phyloP scores from a whole-genome alignment of 2,888 invertebrate genomes.

The Teleiodes luculella region DNA sequence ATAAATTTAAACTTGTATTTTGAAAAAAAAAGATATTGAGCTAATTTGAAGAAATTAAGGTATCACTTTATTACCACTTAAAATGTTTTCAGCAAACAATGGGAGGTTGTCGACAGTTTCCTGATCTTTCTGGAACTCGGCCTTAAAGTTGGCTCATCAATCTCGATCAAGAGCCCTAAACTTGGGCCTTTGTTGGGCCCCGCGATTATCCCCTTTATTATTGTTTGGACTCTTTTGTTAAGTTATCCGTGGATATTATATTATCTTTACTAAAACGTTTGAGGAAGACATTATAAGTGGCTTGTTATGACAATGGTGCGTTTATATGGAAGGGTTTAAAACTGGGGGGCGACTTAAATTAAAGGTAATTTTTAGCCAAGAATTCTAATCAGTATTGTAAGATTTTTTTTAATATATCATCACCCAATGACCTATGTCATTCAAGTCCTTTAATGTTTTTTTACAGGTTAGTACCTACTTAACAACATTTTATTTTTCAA shows the following conservation, averaged over 20 bases:
- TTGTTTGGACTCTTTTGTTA: conserved; percentile 37
- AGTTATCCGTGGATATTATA: conserved; percentile 21
- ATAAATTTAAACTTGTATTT: too few relatives aligned
- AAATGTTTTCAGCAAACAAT: conserved; percentile 11
- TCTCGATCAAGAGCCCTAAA: conserved; percentile 37
- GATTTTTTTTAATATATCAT: too few relatives aligned
- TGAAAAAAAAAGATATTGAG: too few relatives aligned
- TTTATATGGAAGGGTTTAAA: neutral
- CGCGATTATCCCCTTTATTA: conserved; percentile 30
- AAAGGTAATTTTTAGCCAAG: too few relatives aligned
- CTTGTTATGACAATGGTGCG: neutral
- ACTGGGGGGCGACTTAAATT: too few relatives aligned
- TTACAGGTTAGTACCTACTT: too few relatives aligned
- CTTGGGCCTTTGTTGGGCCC: conserved; percentile 34
- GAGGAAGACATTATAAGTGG: neutral
- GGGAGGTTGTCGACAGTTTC: conserved; percentile 11
- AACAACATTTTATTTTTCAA: too few relatives aligned
- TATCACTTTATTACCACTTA: conserved; percentile 7
- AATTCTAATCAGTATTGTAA: too few relatives aligned
- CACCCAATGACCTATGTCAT: too few relatives aligned
- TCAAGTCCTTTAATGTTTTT: too few relatives aligned
- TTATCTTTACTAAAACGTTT: neutral
- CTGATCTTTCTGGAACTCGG: conserved; percentile 17
- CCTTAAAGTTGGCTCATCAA: conserved; percentile 33
- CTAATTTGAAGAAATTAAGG: conserved; percentile 2